These are phyloP conservation scores for Melanotaenia parkinsoni DNA, from an alignment of 2,797 vertebrate genomes.

Conservation along the genomic window DNA sequence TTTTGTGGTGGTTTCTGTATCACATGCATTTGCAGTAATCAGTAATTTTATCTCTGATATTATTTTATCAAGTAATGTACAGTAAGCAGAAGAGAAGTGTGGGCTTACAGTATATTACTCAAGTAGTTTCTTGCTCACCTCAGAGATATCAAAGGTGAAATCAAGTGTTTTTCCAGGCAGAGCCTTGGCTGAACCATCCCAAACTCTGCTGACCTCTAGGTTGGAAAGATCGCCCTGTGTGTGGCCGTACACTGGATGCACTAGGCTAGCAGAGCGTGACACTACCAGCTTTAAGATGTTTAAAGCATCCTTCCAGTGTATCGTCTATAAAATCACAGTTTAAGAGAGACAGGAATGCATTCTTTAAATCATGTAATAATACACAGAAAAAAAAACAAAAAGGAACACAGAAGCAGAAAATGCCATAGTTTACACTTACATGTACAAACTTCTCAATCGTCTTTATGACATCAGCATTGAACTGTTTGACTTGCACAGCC, in stretches of 20 bases:
- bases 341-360: constrained; percentile 6
- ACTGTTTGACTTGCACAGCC: constrained; percentile 92
- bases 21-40: background rate
- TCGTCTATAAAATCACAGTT: constrained; percentile 79
- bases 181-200: constrained; percentile 95
- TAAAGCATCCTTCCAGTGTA: constrained; percentile 97
- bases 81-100: background rate
- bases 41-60: background rate
- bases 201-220: constrained; percentile 94
- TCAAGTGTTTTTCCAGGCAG: constrained; percentile 97
- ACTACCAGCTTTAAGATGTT: constrained; percentile 98
- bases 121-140: constrained; percentile 80
- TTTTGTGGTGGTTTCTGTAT: constrained; percentile 1
- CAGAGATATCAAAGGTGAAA: constrained; percentile 98
- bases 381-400: background rate
- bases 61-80: background rate
- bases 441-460: constrained; percentile 99
- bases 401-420: background rate
- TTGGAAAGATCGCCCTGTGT: constrained; percentile 91
- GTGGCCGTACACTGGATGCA: constrained; percentile 91
- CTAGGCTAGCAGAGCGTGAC: constrained; percentile 95
- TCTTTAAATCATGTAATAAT: background rate
- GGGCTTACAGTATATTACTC: background rate
- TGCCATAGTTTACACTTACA: constrained; percentile 68
- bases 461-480: constrained; percentile 95